Evolutionary conservation across 2,113 vertebrate species (phyloP), one percentile per base, ranked within the genome.

Genomic region (Casuarius casuarius): DNA sequence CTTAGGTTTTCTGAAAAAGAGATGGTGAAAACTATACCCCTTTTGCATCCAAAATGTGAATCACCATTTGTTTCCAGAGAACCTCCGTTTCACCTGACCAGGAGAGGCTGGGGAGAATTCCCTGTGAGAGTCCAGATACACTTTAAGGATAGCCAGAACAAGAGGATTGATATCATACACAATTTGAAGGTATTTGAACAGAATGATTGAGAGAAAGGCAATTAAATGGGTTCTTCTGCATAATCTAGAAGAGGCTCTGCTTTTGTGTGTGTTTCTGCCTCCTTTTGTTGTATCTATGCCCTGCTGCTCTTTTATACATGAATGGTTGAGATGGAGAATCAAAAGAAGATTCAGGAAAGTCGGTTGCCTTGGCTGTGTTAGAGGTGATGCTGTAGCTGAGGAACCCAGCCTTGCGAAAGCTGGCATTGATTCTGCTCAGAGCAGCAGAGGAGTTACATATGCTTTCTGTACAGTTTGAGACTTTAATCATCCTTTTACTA

Each of bases 91-190:
- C 99, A 99, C 95, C 98, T 99, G 96, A 99, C 99, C 28, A 99
- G 99, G 71, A 99, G 99, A 44, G 99, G 99, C 51, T 99, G 99
- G 99, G 99, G 99, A 89, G 99, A 99, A 95, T 99, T 99, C 98
- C 99, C 99, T 58, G 99, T 99, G 86, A 98, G 99, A 95, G 98
- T 99, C 92, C 99, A 99, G 98, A 99, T 99, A 96, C 99, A 99
- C 96, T 99, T 99, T 98, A 99, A 99, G 98, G 99, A 99, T 94
- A 98, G 98, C 95, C 99, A 99, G 96, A 99, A 99, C 98, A 99
- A 99, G 97, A 98, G 99, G 94, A 99, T 99, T 26, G 99, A 99
- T 97, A 99, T 99, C 98, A 99, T 99, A 96, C 99, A 99, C 97
- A 99, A 99, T 94, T 96, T 99, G 91, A 99, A 99, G 99, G 99